phyloP scores from a whole-genome alignment of 2,113 vertebrate species.

The Myiozetetes cayanensis region DNA sequence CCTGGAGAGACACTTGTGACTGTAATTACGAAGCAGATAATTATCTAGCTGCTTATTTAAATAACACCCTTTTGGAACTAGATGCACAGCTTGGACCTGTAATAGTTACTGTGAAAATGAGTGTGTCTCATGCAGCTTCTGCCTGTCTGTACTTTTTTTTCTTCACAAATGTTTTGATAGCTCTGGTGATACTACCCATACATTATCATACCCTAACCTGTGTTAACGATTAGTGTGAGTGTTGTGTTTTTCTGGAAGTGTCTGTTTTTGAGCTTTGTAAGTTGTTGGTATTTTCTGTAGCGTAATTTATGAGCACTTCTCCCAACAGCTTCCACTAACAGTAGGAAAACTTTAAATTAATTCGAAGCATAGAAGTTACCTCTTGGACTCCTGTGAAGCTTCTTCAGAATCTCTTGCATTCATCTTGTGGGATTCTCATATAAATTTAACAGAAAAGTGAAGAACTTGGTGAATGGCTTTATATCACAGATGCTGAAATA shows the following conservation, averaged over 20 bases:
- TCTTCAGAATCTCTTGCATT: background rate
- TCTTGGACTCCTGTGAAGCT: background rate
- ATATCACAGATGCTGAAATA: background rate
- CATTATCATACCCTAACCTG: background rate
- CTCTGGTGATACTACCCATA: background rate
- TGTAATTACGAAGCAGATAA: conserved; percentile 48
- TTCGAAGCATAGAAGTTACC: background rate
- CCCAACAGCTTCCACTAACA: background rate
- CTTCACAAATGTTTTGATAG: conserved; percentile 50
- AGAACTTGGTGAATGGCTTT: background rate
- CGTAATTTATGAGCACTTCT: fast-evolving
- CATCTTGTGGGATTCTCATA: background rate
- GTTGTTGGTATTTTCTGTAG: background rate
- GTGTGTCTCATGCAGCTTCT: background rate
- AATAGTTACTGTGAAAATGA: conserved; percentile 41
- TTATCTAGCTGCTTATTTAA: conserved; percentile 55
- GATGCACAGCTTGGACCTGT: background rate
- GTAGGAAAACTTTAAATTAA: background rate
- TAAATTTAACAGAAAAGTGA: background rate
- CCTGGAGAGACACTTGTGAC: conserved; percentile 27
- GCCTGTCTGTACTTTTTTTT: background rate
- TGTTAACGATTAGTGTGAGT: background rate
- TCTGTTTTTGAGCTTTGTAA: background rate
- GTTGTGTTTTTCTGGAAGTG: background rate
- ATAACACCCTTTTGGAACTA: conserved; percentile 43